Evolutionary conservation across 1,140 invertebrate genomes (phyloP).

Genomic region (Eufriesea mexicana): DNA sequence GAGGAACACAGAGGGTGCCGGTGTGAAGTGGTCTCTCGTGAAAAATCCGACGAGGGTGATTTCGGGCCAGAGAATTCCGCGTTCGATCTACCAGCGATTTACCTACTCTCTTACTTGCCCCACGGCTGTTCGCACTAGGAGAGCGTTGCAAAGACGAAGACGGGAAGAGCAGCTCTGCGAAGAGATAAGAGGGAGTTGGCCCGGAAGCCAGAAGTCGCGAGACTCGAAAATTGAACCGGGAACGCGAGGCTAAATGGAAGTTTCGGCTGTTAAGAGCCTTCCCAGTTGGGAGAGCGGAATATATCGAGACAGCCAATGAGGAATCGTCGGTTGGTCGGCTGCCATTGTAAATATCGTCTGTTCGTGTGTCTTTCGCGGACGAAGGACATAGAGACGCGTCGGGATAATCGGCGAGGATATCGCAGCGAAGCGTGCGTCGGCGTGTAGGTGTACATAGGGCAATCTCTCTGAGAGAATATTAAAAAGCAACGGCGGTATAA

Average conservation of each 20-base stretch:
- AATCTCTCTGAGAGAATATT: too few species aligned
- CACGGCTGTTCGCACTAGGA: too few species aligned
- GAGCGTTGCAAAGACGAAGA: neutral
- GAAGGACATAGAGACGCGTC: neutral
- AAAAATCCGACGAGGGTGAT: neutral
- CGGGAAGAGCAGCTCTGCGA: neutral
- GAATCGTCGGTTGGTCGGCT: slow-evolving; percentile 6
- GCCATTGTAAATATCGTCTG: slow-evolving; percentile 1
- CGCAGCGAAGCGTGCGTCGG: neutral
- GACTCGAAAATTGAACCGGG: slow-evolving; percentile 73
- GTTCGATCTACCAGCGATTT: slow-evolving; percentile 33
- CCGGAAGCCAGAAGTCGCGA: slow-evolving; percentile 57
- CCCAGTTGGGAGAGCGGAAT: slow-evolving; percentile 11
- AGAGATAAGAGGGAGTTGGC: too few species aligned
- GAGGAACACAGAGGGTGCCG: neutral
- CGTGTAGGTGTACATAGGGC: too few species aligned
- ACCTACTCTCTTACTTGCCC: too few species aligned
- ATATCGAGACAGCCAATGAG: slow-evolving; percentile 43
- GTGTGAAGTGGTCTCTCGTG: neutral
- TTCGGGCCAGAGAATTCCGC: neutral
- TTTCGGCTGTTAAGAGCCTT: slow-evolving; percentile 43
- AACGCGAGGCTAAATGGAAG: slow-evolving; percentile 70
- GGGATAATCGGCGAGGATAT: neutral
- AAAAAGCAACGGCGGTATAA: slow-evolving; percentile 9
- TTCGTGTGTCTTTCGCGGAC: slow-evolving; percentile 34